Base-by-base conservation (phyloP, 2,113 vertebrate species). In the Carollia perspicillata region DNA sequence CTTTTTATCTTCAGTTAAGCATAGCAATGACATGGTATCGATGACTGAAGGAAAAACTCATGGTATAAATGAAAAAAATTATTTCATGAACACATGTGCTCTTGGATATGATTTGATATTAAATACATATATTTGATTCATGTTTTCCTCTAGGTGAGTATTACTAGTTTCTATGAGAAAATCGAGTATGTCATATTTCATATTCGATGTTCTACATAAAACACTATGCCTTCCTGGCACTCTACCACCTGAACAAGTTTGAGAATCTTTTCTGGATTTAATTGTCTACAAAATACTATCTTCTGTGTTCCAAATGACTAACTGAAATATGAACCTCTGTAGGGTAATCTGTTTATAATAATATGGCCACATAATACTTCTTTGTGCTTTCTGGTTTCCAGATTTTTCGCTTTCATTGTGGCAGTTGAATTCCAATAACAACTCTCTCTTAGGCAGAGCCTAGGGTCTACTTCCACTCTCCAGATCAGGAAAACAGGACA, bases 311-410 rank as follows among this genome's bases (percentile, higher is more conserved):
- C 37, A 85, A 77, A 83, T 3, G 94, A 40, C 65, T 71, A 84
- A 89, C 5, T n/a, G 9, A 63, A 66, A 94, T 90, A 40, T 35
- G 22, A 88, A 75, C 0, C 35, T n/a, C 55, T 66, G 47, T 35
- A 78, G 96, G 17, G 20, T 90, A 79, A 79, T 18, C 33, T 91
- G 33, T 53, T 97, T 28, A 83, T 60, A 85, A 86, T 69, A 47
- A 90, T 17, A 69, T 96, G 66, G n/a, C 0, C 22, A 85, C 4
- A 84, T 55, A 55, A 60, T 40, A 63, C 6, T 37, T 58, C 16
- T 44, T 74, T 71, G 3, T 91, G 30, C 16, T 47, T 88, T 84
- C 55, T 65, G 23, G 2, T 78, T 92, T 83, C 71, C 16, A 90
- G 16, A 35, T 1, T 22, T 91, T 80, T 71, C 16, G 33, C 17